These are phyloP conservation scores for Parus major DNA, from an alignment of 2,113 vertebrate genomes.

Conservation along the genomic window DNA sequence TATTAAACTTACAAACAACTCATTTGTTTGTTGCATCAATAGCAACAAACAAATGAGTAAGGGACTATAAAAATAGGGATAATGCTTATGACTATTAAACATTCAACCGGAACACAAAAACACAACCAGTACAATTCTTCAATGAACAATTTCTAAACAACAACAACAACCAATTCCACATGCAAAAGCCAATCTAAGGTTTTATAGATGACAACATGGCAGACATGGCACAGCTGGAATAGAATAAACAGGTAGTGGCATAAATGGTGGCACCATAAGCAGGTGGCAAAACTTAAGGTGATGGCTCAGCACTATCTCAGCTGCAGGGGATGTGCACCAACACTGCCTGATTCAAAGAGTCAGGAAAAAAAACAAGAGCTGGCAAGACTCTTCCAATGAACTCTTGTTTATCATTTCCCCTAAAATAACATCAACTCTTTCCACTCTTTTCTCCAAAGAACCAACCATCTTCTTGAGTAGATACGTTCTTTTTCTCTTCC, in stretches of 20 bases:
- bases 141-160: no score
- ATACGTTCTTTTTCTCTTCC: neutral
- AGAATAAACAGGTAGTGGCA: neutral
- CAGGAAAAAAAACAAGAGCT: neutral
- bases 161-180: no score
- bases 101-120: no score
- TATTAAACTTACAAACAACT: no score
- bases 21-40: no score
- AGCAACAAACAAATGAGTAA: no score
- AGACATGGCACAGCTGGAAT: neutral
- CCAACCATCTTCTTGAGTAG: neutral
- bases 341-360: neutral
- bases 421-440: neutral
- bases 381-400: neutral
- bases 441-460: neutral
- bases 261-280: neutral
- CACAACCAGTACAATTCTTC: no score
- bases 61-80: no score
- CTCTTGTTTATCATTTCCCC: neutral
- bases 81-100: no score
- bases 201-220: no score
- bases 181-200: no score
- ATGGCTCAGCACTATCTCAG: neutral
- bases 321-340: neutral
- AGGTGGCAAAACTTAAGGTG: neutral